Percentiles rank a stretch among this genome's conserved stretches.
These are phyloP conservation scores for Rhingia rostrata DNA, from an alignment of 2,888 invertebrate species.

Conservation along the genomic window DNA sequence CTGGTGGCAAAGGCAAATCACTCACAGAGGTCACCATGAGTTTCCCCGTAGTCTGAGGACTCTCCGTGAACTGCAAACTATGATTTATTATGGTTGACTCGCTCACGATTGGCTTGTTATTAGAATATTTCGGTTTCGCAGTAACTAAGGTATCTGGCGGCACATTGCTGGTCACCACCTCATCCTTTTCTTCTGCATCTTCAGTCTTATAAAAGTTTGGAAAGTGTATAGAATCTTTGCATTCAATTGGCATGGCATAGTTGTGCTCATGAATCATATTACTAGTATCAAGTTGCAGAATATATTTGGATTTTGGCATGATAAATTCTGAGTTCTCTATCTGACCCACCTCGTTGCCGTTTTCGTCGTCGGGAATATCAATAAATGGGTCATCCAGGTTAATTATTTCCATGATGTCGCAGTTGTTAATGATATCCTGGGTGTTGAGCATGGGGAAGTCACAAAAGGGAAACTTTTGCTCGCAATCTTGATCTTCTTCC, in stretches of 20 bases:
- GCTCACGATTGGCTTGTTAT: slow-evolving; percentile 3
- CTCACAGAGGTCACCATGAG: slow-evolving; percentile 71
- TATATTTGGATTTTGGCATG: background rate
- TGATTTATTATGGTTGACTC: slow-evolving; percentile 42
- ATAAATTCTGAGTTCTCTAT: slow-evolving; percentile 43
- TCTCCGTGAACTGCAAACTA: slow-evolving; percentile 27
- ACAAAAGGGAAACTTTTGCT: slow-evolving; percentile 81
- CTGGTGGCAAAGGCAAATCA: slow-evolving; percentile 56
- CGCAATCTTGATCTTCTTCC: slow-evolving; percentile 78
- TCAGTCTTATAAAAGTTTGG: slow-evolving; percentile 80
- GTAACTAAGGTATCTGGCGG: slow-evolving; percentile 52
- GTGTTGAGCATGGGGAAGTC: slow-evolving; percentile 81
- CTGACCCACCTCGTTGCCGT: slow-evolving; percentile 54
- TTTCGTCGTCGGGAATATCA: slow-evolving; percentile 81
- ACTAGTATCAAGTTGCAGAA: slow-evolving; percentile 5
- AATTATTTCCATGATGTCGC: slow-evolving; percentile 83
- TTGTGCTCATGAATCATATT: slow-evolving; percentile 80
- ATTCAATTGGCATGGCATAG: slow-evolving; percentile 78
- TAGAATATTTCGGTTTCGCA: slow-evolving; percentile 45
- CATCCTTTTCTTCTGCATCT: slow-evolving; percentile 78
- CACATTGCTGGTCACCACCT: slow-evolving; percentile 37
- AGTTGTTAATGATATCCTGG: slow-evolving; percentile 82
- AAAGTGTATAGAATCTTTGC: slow-evolving; percentile 80
- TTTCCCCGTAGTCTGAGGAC: slow-evolving; percentile 74
- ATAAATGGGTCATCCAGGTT: slow-evolving; percentile 82